Base-by-base conservation (phyloP, 2,888 invertebrate species). In the Bunonema sp. region DNA sequence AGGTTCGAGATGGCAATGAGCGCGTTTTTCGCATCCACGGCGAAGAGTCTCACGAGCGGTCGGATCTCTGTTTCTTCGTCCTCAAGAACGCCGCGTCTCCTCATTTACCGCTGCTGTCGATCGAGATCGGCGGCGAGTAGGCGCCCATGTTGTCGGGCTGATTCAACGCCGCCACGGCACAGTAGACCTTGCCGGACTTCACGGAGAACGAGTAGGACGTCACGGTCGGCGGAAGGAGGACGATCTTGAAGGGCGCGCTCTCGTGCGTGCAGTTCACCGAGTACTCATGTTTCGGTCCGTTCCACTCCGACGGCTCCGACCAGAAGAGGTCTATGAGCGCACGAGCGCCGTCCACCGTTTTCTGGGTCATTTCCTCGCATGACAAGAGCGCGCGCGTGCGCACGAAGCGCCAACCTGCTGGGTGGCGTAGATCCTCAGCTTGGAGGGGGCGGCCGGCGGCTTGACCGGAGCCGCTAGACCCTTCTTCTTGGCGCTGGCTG, bases 281-380 rank as follows among this genome's bases (percentile, higher is more conserved):
- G 40, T 63, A 56, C 48, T 42, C 59, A 46, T 57, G 57, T 18
- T 48, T 57, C 33, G 44, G 47, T 3, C 65, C 65, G 42, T 65
- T 65, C 65, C 64, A 66, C 34, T 61, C 59, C 1, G 33, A 37
- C 2, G 65, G 65, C 16, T 56, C 53, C 20, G 51, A 46, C 65
- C 65, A 65, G 44, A 65, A 66, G 28, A 66, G 51, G 24, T 61
- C 59, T 19, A 65, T 64, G 8, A 66, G 52, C 1, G 65, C 65
- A 8, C 65, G 46, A 3, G 64, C 54, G 20, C 65, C 65, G 32
- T 65, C 65, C 0, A 66, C 65, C 10, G 61, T 65, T 24, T 60
- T 63, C 54, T 58, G 24, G 12, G 35, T 20, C 12, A 26, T 26
- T 26, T 26, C 12, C 12, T 26, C 12, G 7, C 12, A 8, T n/a